Base-by-base conservation (phyloP, 30 jellyfish, hydroid and myxozoan genomes). In the Aurelia aurita region DNA sequence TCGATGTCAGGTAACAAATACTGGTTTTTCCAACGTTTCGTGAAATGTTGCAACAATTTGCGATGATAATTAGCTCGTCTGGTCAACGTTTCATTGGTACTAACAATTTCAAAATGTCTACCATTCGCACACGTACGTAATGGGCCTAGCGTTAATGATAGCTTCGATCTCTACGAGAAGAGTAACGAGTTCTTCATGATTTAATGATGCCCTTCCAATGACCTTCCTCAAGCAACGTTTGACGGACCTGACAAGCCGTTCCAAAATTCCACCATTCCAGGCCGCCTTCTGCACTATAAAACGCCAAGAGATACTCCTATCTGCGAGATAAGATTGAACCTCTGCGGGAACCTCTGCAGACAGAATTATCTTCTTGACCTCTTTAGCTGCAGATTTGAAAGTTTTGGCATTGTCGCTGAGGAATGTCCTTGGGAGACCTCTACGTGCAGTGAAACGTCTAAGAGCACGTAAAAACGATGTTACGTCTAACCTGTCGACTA, bases 361-460 rank as follows among this genome's bases (percentile, higher is more conserved):
- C 23, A 7, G 10, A 16, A 27, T 58, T 19, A 16, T 9, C 31
- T 16, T 18, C 31, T 32, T 5, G 70, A 58, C 23, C 23, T 58
- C 10, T 16, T 16, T 8, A 91, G n/a, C n/a, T n/a, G n/a, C n/a
- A n/a, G n/a, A n/a, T n/a, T n/a, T n/a, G n/a, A n/a, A n/a, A n/a
- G n/a, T 84, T 72, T 84, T 84, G 34, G 76, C 73, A 60, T 84
- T 73, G 23, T 84, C 94, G 23, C 20, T 12, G 16, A 80, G 1
- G 22, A 68, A 9, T 13, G 63, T 6, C 28, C 49, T 31, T 14
- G 91, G 91, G 6, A 39, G 13, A 20, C 91, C 85, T 80, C 86
- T 55, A 10, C 86, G 46, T 28, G 64, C 78, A 13, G 18, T n/a
- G 29, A 66, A 66, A 53, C 55, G 12, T 28, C 55, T 22, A 8